These are phyloP conservation scores for Diabrotica virgifera DNA, from an alignment of 1,140 invertebrate species.

Conservation along the genomic window DNA sequence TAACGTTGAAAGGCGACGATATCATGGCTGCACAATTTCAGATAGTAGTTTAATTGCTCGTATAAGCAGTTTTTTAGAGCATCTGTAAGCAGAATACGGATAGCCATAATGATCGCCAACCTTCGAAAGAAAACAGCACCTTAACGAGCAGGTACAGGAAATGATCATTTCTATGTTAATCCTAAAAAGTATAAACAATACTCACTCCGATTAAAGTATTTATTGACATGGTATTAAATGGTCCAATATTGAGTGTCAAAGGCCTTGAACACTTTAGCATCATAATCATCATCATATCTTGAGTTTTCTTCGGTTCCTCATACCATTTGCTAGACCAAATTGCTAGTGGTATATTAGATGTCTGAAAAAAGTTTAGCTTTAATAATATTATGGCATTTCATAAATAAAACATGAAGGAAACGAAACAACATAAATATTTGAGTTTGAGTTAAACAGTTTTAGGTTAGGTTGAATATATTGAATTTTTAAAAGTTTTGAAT, in stretches of 20 bases:
- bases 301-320: conserved; percentile 16
- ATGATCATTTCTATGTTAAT: neutral
- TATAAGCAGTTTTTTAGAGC: no score
- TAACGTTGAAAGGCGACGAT: no score
- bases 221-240: conserved; percentile 23
- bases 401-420: neutral
- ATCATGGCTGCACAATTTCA: no score
- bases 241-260: conserved; percentile 20
- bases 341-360: conserved; percentile 9
- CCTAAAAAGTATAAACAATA: neutral
- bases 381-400: neutral
- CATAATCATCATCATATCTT: conserved; percentile 25
- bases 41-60: no score
- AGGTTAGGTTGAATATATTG: no score
- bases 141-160: no score
- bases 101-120: no score
- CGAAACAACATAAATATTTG: neutral
- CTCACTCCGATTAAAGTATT: conserved; percentile 24
- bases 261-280: conserved; percentile 20
- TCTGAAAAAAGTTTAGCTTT: conserved; percentile 17
- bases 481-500: no score
- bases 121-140: no score
- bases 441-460: no score
- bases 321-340: conserved; percentile 27
- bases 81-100: no score